Evolutionary conservation across 2,888 invertebrate genomes (phyloP).

Genomic region (Diadromus collaris): DNA sequence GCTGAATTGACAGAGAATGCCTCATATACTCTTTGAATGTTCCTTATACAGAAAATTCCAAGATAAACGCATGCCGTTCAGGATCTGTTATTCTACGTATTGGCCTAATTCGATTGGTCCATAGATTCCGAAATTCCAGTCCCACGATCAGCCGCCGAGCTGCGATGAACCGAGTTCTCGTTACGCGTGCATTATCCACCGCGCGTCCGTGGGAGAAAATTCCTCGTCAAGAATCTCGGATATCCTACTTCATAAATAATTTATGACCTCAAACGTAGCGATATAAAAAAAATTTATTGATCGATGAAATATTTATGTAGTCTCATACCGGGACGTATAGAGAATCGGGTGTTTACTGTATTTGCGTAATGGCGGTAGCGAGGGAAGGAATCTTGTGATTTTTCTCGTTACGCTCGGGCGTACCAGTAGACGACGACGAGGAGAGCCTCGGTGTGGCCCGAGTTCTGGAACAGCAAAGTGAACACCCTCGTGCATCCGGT

Average conservation of each 20-base stretch:
- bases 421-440: conserved; percentile 55
- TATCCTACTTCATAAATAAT: conserved; percentile 37
- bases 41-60: background rate
- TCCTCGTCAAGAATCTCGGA: background rate
- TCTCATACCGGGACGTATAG: background rate
- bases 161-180: conserved; percentile 1
- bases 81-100: background rate
- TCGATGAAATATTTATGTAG: conserved; percentile 58
- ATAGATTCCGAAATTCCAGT: background rate
- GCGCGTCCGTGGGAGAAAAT: conserved; percentile 2
- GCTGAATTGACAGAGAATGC: no score
- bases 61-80: background rate
- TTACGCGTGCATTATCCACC: background rate
- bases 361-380: conserved; percentile 48
- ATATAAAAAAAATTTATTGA: conserved; percentile 41
- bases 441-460: background rate
- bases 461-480: conserved; percentile 26
- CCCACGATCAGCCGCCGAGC: conserved; percentile 31
- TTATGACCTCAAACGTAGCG: conserved; percentile 38
- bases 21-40: background rate
- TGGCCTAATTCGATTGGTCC: background rate
- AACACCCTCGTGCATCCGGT: background rate
- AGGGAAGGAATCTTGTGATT: conserved; percentile 42
- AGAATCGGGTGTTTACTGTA: conserved; percentile 11
- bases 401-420: conserved; percentile 60